Evolutionary conservation across 2,797 vertebrate species (phyloP).

Genomic region (Hylomyscus alleni): DNA sequence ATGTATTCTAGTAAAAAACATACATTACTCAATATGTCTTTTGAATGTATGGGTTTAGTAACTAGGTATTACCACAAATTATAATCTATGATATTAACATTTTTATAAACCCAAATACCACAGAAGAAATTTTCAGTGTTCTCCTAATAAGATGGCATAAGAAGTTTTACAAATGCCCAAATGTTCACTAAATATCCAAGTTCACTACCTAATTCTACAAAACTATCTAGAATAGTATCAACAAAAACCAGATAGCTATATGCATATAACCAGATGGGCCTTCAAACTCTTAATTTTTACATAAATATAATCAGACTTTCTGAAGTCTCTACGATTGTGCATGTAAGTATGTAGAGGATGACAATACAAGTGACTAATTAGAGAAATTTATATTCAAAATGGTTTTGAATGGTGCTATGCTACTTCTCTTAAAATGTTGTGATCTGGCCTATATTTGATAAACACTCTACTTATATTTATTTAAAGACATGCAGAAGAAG

Average conservation of each 20-base stretch:
- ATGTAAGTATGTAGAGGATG: not conserved
- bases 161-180: not conserved
- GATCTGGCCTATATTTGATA: not conserved
- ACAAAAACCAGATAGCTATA: not conserved
- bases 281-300: not conserved
- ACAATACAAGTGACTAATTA: not conserved
- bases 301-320: not conserved
- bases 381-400: not conserved
- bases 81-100: not conserved
- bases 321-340: not conserved
- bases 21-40: not conserved
- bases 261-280: not conserved
- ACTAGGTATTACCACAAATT: not conserved
- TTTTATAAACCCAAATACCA: not conserved
- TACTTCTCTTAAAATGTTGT: constrained; percentile 34
- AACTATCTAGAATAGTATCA: not conserved
- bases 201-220: not conserved
- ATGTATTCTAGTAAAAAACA: not conserved
- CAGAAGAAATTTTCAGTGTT: not conserved
- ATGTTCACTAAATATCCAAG: not conserved
- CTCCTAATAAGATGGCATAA: not conserved
- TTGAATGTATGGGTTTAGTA: not conserved
- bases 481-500: not conserved
- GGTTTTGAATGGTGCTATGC: not conserved
- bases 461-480: not conserved